phyloP scores from a whole-genome alignment of 2,113 vertebrate genomes.

The Barbus barbus region DNA sequence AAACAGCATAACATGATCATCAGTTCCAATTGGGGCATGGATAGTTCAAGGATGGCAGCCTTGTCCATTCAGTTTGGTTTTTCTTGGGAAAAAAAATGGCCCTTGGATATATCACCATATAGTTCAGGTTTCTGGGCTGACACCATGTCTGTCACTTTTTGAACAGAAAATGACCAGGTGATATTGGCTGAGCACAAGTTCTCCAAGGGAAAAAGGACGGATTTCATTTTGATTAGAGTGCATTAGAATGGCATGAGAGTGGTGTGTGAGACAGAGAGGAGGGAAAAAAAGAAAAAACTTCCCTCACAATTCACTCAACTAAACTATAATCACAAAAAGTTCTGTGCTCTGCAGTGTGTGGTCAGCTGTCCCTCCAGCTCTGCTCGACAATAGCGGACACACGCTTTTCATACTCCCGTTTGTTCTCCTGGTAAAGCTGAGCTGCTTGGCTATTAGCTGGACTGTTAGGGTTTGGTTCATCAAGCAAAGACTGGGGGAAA shows the following conservation, averaged over 20 bases:
- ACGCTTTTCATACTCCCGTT: constrained; percentile 57
- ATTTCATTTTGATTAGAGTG: constrained; percentile 74
- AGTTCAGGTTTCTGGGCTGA: constrained; percentile 36
- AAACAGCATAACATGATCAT: not conserved
- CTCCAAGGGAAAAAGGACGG: constrained; percentile 9
- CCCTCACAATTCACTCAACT: constrained; percentile 43
- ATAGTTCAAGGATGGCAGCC: not conserved
- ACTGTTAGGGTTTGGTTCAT: constrained; percentile 90
- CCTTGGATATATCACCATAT: constrained; percentile 40
- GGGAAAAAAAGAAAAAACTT: not conserved
- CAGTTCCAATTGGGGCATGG: not conserved
- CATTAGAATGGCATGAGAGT: constrained; percentile 65
- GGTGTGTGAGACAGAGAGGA: not conserved
- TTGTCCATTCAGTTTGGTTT: not conserved
- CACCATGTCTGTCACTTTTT: constrained; percentile 45
- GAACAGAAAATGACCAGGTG: constrained; percentile 37
- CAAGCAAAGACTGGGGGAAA: constrained; percentile 53
- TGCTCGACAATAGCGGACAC: constrained; percentile 55
- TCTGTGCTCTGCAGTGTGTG: constrained; percentile 28
- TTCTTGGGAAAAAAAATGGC: constrained; percentile 8
- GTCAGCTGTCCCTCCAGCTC: constrained; percentile 61
- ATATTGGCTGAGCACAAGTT: constrained; percentile 30
- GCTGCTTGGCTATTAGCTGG: constrained; percentile 95
- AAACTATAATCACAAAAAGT: constrained; percentile 45
- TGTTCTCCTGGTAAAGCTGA: constrained; percentile 60